Percentiles rank a stretch among this genome's conserved stretches.
Conservation (phyloP, 2,113 vertebrate species). For the Romanogobio albipinnatus region DNA sequence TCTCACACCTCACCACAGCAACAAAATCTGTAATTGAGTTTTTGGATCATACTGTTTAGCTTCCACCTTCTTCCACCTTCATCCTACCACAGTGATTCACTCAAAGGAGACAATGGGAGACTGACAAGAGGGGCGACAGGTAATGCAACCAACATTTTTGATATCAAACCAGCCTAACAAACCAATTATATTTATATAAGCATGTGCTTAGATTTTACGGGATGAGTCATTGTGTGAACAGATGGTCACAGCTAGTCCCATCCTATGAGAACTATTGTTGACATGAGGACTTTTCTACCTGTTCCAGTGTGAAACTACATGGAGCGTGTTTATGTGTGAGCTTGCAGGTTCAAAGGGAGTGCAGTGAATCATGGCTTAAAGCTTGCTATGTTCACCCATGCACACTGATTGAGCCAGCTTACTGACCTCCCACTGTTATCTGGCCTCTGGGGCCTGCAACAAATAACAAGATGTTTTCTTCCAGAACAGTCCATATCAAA, state of each 20-base stretch:
- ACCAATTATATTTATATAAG: too few relatives aligned
- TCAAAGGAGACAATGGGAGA: not conserved
- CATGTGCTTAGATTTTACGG: not conserved
- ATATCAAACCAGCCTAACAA: not conserved
- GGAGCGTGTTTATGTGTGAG: not conserved
- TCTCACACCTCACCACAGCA: not conserved
- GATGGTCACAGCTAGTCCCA: not conserved
- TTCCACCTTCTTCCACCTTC: conserved; percentile 1
- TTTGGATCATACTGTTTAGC: not conserved
- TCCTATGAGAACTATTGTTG: not conserved
- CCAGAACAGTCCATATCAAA: conserved; percentile 30
- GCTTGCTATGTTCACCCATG: conserved; percentile 59
- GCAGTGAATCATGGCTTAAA: conserved; percentile 57
- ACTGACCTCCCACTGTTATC: conserved; percentile 52
- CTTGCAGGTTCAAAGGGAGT: conserved; percentile 45
- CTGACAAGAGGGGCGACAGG: not conserved
- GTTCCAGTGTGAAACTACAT: conserved; percentile 1
- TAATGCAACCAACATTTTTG: not conserved
- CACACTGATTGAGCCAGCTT: conserved; percentile 56
- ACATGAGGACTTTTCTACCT: not conserved
- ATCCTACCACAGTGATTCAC: not conserved
- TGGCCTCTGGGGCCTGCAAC: conserved; percentile 41
- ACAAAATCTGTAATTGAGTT: conserved; percentile 27
- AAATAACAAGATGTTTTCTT: conserved; percentile 46
- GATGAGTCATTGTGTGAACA: not conserved